Evolutionary conservation across 2,113 vertebrate species (phyloP), one percentile per base, ranked within the genome.

Genomic region (Enhydra lutris): DNA sequence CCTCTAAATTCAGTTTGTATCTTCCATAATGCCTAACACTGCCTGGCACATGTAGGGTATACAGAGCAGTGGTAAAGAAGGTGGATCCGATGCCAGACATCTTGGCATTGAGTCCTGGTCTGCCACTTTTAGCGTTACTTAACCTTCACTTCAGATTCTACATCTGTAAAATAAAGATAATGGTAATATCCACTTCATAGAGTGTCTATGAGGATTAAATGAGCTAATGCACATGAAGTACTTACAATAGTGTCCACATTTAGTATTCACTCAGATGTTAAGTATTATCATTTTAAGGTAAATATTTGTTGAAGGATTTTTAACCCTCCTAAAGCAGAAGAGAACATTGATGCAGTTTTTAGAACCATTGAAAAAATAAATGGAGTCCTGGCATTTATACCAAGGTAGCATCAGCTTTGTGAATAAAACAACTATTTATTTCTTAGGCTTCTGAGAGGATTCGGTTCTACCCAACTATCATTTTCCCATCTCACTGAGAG

Each of bases 251-350:
- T 59, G 42, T 50, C 47, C 87, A 61, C 29, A 87, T 71, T 82
- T 90, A 74, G 34, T 50, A 76, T 81, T 91, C 34, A 52, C 34
- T 86, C 47, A 95, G 76, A 67, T 65, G 61, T 89, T 89, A 95
- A 42, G 31, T 74, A 31, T 78, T 91, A 57, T 47, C 36, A 63
- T 80, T 86, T 94, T 59, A 9, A 90, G 74, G 47, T 80, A 95
- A 95, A 80, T 65, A 76, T 85, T 94, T 95, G 29, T 39, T 91
- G 57, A 90, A 82, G 17, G 7, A 93, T 81, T 91, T 93, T 91
- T 50, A 91, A 80, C 42, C 39, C 52, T 93, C 21, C 74, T 34
- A 82, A 96, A 97, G 31, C 20, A 79, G 88, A 96, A 88, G 31
- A 82, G 57, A 97, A 83, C 39, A 31, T 71, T 47, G 17, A 14